Percentiles rank a stretch among this genome's conserved stretches.
Conservation (phyloP, 2,797 vertebrate genomes). For the Decapterus maruadsi region DNA sequence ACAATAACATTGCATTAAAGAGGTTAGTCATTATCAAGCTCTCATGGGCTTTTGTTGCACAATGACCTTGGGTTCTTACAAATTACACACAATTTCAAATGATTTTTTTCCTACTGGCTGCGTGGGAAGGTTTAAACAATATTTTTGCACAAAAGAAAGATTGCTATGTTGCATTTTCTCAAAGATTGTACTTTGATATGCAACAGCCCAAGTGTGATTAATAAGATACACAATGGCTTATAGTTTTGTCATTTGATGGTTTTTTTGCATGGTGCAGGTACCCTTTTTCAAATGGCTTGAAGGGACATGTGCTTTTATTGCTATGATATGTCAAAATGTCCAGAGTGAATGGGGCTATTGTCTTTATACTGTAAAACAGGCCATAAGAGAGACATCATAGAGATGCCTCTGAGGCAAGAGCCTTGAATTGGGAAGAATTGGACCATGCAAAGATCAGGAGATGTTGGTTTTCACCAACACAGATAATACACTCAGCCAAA, state of each 20-base stretch:
- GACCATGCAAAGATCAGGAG: background rate
- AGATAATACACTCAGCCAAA: background rate
- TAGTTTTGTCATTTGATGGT: background rate
- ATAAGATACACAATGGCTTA: background rate
- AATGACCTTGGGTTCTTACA: conserved; percentile 15
- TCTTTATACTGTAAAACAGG: background rate
- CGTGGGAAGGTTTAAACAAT: background rate
- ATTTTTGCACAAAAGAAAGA: background rate
- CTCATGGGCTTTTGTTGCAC: conserved; percentile 18
- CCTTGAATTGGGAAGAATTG: background rate
- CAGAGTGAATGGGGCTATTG: background rate
- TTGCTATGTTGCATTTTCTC: background rate
- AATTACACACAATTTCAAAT: background rate
- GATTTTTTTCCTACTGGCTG: background rate
- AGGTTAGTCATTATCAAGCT: conserved; percentile 18
- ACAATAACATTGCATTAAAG: conserved; percentile 33
- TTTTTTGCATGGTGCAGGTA: background rate
- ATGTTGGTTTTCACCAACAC: background rate
- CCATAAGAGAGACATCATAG: background rate
- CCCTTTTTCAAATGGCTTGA: background rate
- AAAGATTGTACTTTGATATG: background rate
- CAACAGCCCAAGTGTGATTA: background rate
- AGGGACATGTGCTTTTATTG: background rate
- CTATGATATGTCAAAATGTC: background rate
- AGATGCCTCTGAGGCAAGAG: background rate